phyloP scores from a whole-genome alignment of 2,888 invertebrate genomes.

The Peribatodes rhomboidaria region DNA sequence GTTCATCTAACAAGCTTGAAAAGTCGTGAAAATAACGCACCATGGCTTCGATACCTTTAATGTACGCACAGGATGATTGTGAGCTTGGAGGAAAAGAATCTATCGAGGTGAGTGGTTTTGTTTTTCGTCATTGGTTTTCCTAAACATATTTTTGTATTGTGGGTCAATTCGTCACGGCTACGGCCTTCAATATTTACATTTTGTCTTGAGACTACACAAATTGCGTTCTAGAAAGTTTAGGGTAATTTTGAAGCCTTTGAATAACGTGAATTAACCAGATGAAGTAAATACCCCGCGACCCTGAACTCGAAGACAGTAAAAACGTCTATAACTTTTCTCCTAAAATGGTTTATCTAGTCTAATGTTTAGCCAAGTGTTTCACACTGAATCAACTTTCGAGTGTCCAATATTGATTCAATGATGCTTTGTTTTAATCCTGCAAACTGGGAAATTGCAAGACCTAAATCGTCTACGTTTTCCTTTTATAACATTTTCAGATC shows the following conservation, averaged over 20 bases:
- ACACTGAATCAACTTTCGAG: neutral
- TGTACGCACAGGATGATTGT: constrained; percentile 88
- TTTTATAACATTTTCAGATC: too few relatives aligned
- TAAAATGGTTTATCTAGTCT: neutral
- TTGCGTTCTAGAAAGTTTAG: neutral
- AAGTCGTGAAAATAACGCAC: constrained; percentile 40
- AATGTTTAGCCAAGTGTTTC: constrained; percentile 2
- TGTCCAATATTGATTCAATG: neutral
- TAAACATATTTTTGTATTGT: constrained; percentile 14
- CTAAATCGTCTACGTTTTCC: too few relatives aligned
- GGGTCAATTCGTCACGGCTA: constrained; percentile 30
- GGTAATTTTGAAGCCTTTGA: neutral
- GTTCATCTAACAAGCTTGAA: constrained; percentile 11
- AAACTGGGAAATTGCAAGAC: too few relatives aligned
- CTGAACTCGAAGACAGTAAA: constrained; percentile 12
- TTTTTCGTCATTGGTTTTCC: constrained; percentile 12
- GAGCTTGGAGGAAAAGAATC: constrained; percentile 89
- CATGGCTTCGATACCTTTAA: constrained; percentile 86
- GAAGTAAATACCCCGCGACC: constrained; percentile 21
- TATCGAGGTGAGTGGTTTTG: constrained; percentile 68
- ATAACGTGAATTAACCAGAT: neutral
- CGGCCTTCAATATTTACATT: constrained; percentile 33
- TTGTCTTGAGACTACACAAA: neutral
- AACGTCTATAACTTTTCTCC: constrained; percentile 7
- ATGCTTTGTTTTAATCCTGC: neutral